Evolutionary conservation across 2,113 vertebrate species (phyloP).

Genomic region (Pachyramphus minor): DNA sequence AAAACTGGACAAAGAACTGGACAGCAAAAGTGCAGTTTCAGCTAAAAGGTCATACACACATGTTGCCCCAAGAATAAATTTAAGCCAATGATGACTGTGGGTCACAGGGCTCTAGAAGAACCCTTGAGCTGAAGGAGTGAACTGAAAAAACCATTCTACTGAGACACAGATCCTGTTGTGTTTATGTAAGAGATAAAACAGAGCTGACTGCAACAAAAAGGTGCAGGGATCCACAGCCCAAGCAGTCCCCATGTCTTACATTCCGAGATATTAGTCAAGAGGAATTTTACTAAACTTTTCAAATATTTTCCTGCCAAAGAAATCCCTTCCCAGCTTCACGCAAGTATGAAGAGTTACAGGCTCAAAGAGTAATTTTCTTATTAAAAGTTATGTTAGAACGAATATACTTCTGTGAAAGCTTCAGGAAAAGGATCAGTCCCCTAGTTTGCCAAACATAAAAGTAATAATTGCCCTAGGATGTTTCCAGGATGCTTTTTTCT

Average conservation of each 20-base stretch:
- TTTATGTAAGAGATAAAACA: neutral
- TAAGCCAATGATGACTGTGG: neutral
- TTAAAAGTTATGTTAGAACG: neutral
- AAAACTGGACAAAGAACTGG: neutral
- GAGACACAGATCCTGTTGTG: neutral
- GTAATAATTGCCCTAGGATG: neutral
- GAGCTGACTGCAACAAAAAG: neutral
- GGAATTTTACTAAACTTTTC: neutral
- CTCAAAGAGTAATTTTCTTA: neutral
- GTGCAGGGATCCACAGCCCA: neutral
- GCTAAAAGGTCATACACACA: neutral
- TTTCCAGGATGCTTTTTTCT: neutral
- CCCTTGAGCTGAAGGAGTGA: neutral
- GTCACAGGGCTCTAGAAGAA: neutral
- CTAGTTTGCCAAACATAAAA: neutral
- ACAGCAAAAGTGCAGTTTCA: neutral
- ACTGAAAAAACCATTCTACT: neutral
- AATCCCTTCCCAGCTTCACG: neutral
- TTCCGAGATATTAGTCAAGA: neutral
- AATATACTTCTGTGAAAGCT: neutral
- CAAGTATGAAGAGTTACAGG: neutral
- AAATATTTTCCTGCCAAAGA: neutral
- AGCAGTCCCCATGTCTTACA: neutral
- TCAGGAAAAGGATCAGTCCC: neutral
- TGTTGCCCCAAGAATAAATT: neutral